Evolutionary conservation across 2,113 vertebrate species (phyloP).

Genomic region (Ariopsis seemanni): DNA sequence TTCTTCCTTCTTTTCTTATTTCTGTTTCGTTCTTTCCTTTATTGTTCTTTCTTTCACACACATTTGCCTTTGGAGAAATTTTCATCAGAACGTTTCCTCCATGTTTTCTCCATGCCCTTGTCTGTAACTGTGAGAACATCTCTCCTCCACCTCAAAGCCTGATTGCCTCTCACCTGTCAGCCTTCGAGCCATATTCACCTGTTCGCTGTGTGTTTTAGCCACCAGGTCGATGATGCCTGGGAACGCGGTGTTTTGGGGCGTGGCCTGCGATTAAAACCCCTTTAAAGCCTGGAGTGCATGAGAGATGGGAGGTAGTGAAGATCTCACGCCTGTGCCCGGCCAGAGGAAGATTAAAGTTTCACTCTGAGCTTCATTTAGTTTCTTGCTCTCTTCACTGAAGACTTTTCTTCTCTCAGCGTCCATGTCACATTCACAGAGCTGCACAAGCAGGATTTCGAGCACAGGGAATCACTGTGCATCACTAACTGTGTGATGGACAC

Average conservation of each 20-base stretch:
- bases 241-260: constrained; percentile 25
- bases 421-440: neutral
- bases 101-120: neutral
- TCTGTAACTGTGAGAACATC: constrained; percentile 8
- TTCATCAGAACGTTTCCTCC: neutral
- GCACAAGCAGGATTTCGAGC: no score
- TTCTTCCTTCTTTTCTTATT: neutral
- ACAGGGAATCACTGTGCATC: neutral
- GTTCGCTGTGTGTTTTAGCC: constrained; percentile 15
- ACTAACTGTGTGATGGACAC: neutral
- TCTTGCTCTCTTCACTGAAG: neutral
- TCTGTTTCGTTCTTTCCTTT: neutral
- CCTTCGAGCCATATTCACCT: constrained; percentile 15
- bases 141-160: constrained; percentile 8
- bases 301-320: constrained; percentile 4
- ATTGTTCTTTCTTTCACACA: neutral
- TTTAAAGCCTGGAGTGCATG: neutral
- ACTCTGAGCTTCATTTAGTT: neutral
- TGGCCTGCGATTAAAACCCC: constrained; percentile 44
- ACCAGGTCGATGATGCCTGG: constrained; percentile 59
- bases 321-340: constrained; percentile 28
- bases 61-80: neutral
- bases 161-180: neutral
- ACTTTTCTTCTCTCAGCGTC: neutral
- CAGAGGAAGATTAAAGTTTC: constrained; percentile 41